Conservation (phyloP, 2,113 vertebrate species). For the Podarcis muralis region DNA sequence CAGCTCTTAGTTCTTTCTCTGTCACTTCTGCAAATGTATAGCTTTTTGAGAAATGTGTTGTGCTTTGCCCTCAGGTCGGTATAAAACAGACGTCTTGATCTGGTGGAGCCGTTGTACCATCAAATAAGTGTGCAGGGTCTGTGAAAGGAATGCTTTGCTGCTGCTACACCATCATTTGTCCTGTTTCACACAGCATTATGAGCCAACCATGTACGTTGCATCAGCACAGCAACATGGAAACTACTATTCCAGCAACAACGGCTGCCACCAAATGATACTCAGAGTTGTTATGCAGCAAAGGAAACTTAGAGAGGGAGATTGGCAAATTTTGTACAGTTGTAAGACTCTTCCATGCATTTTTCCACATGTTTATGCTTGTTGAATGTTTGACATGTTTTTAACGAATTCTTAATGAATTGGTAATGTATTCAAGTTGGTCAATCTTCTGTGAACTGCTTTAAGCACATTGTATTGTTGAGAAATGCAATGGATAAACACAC, state of each 20-base stretch:
- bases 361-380: background rate
- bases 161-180: background rate
- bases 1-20: background rate
- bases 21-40: constrained; percentile 29
- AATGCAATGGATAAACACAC: background rate
- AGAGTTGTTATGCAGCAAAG: background rate
- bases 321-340: background rate
- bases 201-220: background rate
- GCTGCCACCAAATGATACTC: background rate
- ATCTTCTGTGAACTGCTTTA: background rate
- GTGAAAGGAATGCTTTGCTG: background rate
- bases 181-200: background rate
- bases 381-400: background rate
- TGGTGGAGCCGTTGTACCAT: background rate
- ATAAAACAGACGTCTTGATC: background rate
- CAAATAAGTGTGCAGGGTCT: background rate
- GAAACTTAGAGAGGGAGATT: background rate
- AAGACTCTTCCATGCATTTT: no score
- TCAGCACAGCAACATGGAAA: background rate
- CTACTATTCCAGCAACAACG: background rate
- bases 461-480: background rate
- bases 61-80: background rate
- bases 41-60: constrained; percentile 21
- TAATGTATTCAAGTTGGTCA: no score
- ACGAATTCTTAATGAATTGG: background rate